Evolutionary conservation across 2,888 invertebrate species (phyloP).

Genomic region (Phyto melanocephala): DNA sequence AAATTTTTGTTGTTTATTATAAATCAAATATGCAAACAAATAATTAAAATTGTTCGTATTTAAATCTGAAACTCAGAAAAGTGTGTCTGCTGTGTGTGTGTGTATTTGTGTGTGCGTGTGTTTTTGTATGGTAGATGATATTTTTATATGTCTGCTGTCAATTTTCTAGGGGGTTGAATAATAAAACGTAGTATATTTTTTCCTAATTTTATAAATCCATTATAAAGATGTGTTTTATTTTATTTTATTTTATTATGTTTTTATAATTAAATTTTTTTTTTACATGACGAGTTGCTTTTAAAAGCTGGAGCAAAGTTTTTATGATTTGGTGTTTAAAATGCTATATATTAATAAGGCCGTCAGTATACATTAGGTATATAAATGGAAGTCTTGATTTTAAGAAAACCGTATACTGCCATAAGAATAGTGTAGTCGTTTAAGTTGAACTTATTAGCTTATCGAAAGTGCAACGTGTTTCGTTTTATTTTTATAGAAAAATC

Average conservation of each 20-base stretch:
- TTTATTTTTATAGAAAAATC: too few species aligned
- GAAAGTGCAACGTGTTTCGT: too few species aligned
- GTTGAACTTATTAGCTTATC: too few species aligned
- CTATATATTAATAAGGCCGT: too few species aligned
- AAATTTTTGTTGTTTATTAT: conserved; percentile 69
- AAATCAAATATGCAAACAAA: conserved; percentile 70
- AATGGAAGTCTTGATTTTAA: too few species aligned
- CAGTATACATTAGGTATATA: too few species aligned
- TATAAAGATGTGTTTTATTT: neutral
- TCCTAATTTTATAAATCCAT: conserved; percentile 14
- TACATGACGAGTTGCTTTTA: neutral
- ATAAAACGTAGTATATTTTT: conserved; percentile 13
- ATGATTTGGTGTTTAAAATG: too few species aligned
- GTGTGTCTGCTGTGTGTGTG: conserved; percentile 60
- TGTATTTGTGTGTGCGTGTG: neutral
- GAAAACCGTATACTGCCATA: too few species aligned
- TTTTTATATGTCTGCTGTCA: neutral
- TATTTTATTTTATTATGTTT: too few species aligned
- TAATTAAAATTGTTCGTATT: conserved; percentile 71
- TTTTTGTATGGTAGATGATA: too few species aligned
- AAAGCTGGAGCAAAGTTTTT: too few species aligned
- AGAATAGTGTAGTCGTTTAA: too few species aligned
- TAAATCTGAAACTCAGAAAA: conserved; percentile 45
- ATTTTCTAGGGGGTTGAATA: neutral
- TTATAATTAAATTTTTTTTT: neutral